Base-by-base conservation (phyloP, 2,888 invertebrate genomes). In the Coelinius sp. region DNA sequence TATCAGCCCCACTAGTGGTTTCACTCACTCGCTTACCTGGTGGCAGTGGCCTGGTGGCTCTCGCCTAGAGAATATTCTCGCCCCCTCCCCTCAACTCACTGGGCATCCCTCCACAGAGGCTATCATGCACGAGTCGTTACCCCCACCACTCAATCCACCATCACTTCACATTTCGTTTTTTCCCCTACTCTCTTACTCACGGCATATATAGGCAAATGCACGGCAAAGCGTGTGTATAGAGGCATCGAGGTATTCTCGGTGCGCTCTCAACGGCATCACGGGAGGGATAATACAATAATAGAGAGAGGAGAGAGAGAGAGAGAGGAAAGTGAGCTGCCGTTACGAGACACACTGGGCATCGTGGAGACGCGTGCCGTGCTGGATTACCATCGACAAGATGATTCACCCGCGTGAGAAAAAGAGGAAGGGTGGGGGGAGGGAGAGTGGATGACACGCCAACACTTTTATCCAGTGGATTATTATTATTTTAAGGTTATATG, bases 1-100 rank as follows among this genome's bases (percentile, higher is more conserved):
- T n/a, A n/a, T 83, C 84, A 83, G 85, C 85, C 84, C 84, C 84
- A 84, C 85, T 85, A 84, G 84, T 82, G n/a, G 82, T 76, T 80
- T 80, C 80, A 78, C 80, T 81, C 75, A 78, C 79, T 83, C 81
- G 82, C 84, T 84, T 85, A 85, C 85, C 85, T 85, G 85, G 83
- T 79, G 75, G 78, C 78, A 77, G 80, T 79, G 77, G 79, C 80
- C 79, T 75, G 80, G 78, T 78, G 77, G 76, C 77, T 76, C 81
- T 81, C 79, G 83, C 80, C 83, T 82, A 84, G 84, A 82, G 78
- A 77, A 52, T 72, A 78, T 83, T 78, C 80, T 83, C 85, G 12
- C 85, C 83, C 82, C 83, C 82, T 81, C 74, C 81, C 83, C 83
- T 81, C 83, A 83, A 81, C 78, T 79, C 78, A 80, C 82, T 82